Percentiles rank a stretch among this genome's conserved stretches.
These are phyloP conservation scores for Zelleria hepariella DNA, from an alignment of 2,888 invertebrate species.

Conservation along the genomic window DNA sequence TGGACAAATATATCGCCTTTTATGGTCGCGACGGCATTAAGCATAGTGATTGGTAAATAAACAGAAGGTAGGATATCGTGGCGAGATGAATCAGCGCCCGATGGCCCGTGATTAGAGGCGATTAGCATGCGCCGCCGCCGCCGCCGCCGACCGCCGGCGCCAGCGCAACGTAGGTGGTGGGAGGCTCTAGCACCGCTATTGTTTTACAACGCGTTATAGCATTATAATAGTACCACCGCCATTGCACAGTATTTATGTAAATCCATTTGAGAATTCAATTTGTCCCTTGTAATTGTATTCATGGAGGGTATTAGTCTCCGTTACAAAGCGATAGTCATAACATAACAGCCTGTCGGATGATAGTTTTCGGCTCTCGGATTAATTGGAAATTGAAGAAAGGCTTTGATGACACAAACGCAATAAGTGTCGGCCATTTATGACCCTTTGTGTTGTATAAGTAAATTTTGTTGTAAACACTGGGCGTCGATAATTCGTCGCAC, in stretches of 20 bases:
- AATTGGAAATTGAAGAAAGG: neutral
- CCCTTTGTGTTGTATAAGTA: slow-evolving; percentile 1
- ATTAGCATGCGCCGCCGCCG: slow-evolving; percentile 58
- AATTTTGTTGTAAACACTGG: slow-evolving; percentile 9
- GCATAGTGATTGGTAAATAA: slow-evolving; percentile 65
- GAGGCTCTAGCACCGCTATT: slow-evolving; percentile 53
- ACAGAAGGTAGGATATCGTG: slow-evolving; percentile 52
- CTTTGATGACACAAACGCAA: neutral
- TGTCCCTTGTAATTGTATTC: slow-evolving; percentile 55
- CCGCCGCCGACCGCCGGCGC: slow-evolving; percentile 8
- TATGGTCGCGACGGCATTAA: slow-evolving; percentile 58
- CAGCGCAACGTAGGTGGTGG: slow-evolving; percentile 58
- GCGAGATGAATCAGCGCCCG: slow-evolving; percentile 63
- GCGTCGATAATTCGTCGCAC: slow-evolving; percentile 14
- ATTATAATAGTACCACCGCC: slow-evolving; percentile 52
- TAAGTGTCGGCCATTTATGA: slow-evolving; percentile 2
- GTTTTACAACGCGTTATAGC: slow-evolving; percentile 64
- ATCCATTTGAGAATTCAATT: slow-evolving; percentile 66
- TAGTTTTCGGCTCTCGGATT: neutral
- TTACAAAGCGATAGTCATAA: slow-evolving; percentile 17
- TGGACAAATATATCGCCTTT: slow-evolving; percentile 67
- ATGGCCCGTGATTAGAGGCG: slow-evolving; percentile 63
- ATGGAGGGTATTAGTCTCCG: slow-evolving; percentile 45
- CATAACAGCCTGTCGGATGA: slow-evolving; percentile 33
- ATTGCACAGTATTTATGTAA: slow-evolving; percentile 68